Base-by-base conservation (phyloP, 2,888 invertebrate species). In the Tachina grossa region DNA sequence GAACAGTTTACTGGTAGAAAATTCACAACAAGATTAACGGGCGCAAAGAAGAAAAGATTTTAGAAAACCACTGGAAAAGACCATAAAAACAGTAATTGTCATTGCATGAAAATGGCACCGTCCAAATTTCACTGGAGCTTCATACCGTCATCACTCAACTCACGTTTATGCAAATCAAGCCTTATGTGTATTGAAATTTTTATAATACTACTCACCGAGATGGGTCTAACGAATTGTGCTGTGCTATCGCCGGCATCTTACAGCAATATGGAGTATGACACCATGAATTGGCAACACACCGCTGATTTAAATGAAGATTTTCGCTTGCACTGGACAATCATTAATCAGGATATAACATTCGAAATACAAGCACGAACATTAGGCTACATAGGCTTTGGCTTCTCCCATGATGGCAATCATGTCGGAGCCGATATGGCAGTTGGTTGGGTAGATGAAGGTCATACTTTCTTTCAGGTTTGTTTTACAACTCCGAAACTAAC, bases 321-420 rank as follows among this genome's bases (percentile, higher is more conserved):
- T 90, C 91, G 93, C 49, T 92, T 96, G 65, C 93, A 96, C 88
- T 96, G 96, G 96, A 95, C 95, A 88, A 94, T 95, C 89, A 87
- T 86, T 83, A 95, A 96, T 87, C 94, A 95, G 89, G 95, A 96
- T 90, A 95, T 96, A 88, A 96, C 95, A 86, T 96, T 97, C 91
- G 95, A 96, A 91, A 93, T 97, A 90, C 96, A 96, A 93, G 97
- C 96, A 89, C 94, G 94, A 92, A 96, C 97, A 69, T 94, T 94
- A 88, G 97, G 97, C 85, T 97, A 96, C 91, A 95, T 97, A 76
- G 97, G 96, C 9, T 94, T 97, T 88, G 97, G 97, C 57, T 96
- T 97, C 92, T 96, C 96, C 86, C 94, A 94, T 43, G 95, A 95
- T 89, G 96, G 96, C 82, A 94, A 95, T 83, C 95, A 96, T 95